phyloP scores from a whole-genome alignment of 2,888 invertebrate species.

The Dynastes grantii region DNA sequence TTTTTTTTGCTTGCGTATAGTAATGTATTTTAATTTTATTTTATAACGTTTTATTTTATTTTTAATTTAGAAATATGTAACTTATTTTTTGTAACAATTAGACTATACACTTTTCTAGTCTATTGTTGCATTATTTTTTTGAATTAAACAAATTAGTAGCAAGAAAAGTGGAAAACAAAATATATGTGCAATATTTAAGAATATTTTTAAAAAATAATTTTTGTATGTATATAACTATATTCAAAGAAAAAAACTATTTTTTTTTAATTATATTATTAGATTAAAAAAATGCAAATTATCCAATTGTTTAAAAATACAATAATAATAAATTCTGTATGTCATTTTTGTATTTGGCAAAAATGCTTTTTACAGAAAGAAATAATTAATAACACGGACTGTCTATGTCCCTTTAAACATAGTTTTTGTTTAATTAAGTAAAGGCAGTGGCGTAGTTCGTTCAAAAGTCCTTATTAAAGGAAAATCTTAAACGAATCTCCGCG shows the following conservation, averaged over 20 bases:
- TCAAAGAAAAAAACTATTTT: too few species aligned
- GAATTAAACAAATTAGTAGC: not conserved
- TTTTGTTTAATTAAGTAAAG: not conserved
- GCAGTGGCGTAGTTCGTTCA: not conserved
- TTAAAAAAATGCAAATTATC: too few species aligned
- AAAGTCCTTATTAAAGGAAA: not conserved
- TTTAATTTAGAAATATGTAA: not conserved
- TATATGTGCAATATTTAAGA: conserved; percentile 21
- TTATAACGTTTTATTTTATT: not conserved
- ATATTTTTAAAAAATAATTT: not conserved
- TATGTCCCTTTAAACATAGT: not conserved
- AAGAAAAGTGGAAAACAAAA: not conserved
- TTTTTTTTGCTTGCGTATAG: conserved; percentile 16
- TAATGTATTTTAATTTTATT: conserved; percentile 14
- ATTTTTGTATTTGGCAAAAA: conserved; percentile 35
- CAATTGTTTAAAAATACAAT: not conserved
- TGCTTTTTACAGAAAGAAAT: conserved; percentile 24
- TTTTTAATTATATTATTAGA: too few species aligned
- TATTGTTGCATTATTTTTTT: conserved; percentile 22
- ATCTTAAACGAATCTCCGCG: not conserved
- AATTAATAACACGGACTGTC: not conserved
- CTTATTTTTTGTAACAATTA: conserved; percentile 19
- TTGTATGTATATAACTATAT: not conserved
- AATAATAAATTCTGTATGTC: conserved; percentile 17
- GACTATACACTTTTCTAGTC: conserved; percentile 36